A percentile compares a stretch with the other conserved stretches of the same genome.
phyloP scores from a whole-genome alignment of 35 echinoderm and acorn worm species.

The Diadema setosum region DNA sequence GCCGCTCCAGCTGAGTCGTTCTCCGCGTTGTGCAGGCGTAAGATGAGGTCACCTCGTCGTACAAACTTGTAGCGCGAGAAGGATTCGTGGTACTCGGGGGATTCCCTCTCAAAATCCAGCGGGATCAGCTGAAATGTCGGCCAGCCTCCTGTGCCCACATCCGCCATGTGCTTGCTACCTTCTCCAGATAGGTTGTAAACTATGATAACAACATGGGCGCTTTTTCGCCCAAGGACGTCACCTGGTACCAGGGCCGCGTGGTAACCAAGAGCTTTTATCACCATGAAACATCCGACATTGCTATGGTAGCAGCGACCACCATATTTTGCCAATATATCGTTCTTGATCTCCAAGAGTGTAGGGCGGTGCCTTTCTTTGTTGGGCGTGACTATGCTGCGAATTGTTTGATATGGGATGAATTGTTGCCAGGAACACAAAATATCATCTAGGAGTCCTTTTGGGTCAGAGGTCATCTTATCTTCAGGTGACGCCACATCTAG shows the following conservation, averaged over 20 bases:
- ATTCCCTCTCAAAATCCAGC: slow-evolving; percentile 56
- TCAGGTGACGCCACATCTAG: too few relatives aligned
- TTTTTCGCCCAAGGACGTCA: not conserved
- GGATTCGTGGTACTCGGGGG: slow-evolving; percentile 19
- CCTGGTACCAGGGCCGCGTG: not conserved
- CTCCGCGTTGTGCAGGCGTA: not conserved
- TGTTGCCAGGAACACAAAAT: too few relatives aligned
- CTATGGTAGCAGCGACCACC: slow-evolving; percentile 50
- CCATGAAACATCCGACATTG: slow-evolving; percentile 33
- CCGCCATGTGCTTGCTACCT: slow-evolving; percentile 38
- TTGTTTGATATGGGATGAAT: slow-evolving; percentile 65
- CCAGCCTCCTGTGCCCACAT: slow-evolving; percentile 49
- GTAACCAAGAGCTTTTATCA: slow-evolving; percentile 42
- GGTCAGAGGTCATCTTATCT: too few relatives aligned
- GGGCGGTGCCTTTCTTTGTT: slow-evolving; percentile 8
- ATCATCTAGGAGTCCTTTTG: too few relatives aligned
- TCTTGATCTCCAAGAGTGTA: slow-evolving; percentile 25
- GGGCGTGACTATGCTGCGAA: not conserved
- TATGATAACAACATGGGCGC: slow-evolving; percentile 20
- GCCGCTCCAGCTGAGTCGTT: not conserved
- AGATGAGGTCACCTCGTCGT: not conserved
- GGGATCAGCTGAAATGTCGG: slow-evolving; percentile 35
- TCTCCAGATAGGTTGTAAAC: slow-evolving; percentile 1
- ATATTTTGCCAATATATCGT: not conserved
- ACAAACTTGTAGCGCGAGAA: slow-evolving; percentile 58